Evolutionary conservation across 2,113 vertebrate species (phyloP).

Genomic region (Paedocypris sp.): DNA sequence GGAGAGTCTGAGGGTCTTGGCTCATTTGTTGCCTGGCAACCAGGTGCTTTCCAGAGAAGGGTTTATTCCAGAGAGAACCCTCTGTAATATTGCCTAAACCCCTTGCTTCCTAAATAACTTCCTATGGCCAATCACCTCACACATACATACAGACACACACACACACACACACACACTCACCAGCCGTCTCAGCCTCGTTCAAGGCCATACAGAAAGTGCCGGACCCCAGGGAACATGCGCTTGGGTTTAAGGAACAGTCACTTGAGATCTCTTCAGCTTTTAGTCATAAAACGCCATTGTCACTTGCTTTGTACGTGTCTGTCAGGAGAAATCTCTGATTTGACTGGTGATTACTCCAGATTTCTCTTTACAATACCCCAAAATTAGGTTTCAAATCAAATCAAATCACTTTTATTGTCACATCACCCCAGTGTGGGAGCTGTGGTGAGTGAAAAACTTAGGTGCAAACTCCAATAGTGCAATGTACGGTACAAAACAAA

Average conservation of each 20-base stretch:
- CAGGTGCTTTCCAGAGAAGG: slow-evolving; percentile 57
- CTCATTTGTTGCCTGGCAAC: slow-evolving; percentile 66
- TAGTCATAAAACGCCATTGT: not conserved
- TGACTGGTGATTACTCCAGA: not conserved
- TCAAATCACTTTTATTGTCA: too few species aligned
- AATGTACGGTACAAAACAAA: too few species aligned
- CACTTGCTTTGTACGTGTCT: not conserved
- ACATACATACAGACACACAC: not conserved
- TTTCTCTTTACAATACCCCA: too few species aligned
- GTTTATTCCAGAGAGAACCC: slow-evolving; percentile 58
- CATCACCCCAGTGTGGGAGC: too few species aligned
- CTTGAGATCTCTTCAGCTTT: slow-evolving; percentile 6
- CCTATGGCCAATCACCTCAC: not conserved
- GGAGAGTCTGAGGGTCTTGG: slow-evolving; percentile 22
- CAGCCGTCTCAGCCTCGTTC: too few species aligned
- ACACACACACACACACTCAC: not conserved
- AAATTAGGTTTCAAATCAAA: too few species aligned
- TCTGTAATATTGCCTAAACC: slow-evolving; percentile 38
- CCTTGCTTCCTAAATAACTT: slow-evolving; percentile 7
- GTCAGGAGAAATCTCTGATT: not conserved
- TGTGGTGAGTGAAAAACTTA: too few species aligned
- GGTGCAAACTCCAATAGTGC: too few species aligned
- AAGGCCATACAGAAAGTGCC: not conserved
- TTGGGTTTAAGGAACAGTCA: not conserved
- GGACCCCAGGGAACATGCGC: not conserved